Conservation (phyloP, 2,113 vertebrate species). For the Megatriorchis doriae region DNA sequence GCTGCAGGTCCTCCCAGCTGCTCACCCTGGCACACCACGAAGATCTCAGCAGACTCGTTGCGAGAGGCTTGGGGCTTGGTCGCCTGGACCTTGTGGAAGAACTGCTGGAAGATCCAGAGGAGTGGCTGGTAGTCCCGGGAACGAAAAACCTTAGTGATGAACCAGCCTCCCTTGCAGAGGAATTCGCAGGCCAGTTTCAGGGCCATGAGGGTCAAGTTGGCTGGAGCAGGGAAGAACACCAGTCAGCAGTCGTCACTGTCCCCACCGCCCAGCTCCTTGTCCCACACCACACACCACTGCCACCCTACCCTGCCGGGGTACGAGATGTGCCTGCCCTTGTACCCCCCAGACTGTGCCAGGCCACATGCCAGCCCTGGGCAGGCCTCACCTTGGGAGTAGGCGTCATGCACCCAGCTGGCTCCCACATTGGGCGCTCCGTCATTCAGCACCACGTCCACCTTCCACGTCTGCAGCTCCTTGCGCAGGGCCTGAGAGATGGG, state of each 20-base stretch:
- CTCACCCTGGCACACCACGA: constrained; percentile 94
- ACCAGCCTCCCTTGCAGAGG: constrained; percentile 88
- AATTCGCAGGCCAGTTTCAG: constrained; percentile 91
- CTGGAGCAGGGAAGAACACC: constrained; percentile 44
- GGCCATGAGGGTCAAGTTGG: constrained; percentile 90
- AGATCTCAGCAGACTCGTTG: constrained; percentile 95
- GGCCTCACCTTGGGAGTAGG: constrained; percentile 88
- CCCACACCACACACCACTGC: fast-evolving
- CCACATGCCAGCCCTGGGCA: fast-evolving
- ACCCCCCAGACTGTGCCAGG: fast-evolving
- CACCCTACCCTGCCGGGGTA: too few species aligned
- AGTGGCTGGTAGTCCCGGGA: constrained; percentile 95
- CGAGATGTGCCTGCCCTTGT: fast-evolving
- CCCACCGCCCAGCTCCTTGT: not conserved
- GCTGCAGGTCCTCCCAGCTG: fast-evolving
- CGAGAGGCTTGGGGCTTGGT: constrained; percentile 97
- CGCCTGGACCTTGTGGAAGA: constrained; percentile 92
- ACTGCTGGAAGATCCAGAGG: constrained; percentile 97
- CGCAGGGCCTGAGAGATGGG: constrained; percentile 74
- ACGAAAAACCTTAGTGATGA: constrained; percentile 96
- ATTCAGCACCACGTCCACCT: constrained; percentile 93
- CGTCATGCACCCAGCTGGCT: constrained; percentile 93
- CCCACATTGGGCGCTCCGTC: constrained; percentile 95
- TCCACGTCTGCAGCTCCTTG: constrained; percentile 96
- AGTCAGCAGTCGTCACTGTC: fast-evolving